Evolutionary conservation across 2,113 vertebrate genomes (phyloP).

Genomic region (Vidua chalybeata): DNA sequence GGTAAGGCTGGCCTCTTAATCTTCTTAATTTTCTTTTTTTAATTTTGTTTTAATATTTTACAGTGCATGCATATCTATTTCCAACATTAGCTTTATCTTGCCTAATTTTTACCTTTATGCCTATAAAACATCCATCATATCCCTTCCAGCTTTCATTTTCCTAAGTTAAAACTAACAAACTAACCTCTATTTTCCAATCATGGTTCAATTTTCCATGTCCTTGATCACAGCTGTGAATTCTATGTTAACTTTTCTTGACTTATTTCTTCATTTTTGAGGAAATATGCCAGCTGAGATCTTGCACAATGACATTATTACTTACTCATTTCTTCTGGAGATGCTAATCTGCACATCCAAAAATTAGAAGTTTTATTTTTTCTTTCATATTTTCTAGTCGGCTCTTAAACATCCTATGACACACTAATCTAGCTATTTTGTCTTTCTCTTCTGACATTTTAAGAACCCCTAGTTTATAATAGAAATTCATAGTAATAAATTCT

Average conservation of each 20-base stretch:
- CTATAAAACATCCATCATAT: background rate
- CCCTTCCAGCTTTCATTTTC: background rate
- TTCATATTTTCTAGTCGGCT: background rate
- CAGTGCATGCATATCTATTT: background rate
- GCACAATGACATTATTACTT: background rate
- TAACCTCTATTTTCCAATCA: background rate
- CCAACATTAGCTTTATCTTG: background rate
- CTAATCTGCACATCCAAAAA: background rate
- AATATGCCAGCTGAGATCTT: background rate
- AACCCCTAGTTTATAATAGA: background rate
- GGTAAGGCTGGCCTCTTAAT: background rate
- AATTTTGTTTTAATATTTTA: background rate
- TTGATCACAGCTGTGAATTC: background rate
- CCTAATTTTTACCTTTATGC: background rate
- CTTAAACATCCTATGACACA: background rate
- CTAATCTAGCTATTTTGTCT: background rate
- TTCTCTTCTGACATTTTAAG: background rate
- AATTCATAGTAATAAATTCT: background rate
- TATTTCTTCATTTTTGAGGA: background rate
- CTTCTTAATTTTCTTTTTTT: background rate
- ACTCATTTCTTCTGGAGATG: background rate
- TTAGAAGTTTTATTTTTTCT: background rate
- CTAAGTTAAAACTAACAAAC: background rate
- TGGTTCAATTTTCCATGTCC: background rate
- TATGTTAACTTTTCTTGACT: background rate